These are phyloP conservation scores for Plestiodon gilberti DNA, from an alignment of 2,113 vertebrate genomes.

Conservation along the genomic window DNA sequence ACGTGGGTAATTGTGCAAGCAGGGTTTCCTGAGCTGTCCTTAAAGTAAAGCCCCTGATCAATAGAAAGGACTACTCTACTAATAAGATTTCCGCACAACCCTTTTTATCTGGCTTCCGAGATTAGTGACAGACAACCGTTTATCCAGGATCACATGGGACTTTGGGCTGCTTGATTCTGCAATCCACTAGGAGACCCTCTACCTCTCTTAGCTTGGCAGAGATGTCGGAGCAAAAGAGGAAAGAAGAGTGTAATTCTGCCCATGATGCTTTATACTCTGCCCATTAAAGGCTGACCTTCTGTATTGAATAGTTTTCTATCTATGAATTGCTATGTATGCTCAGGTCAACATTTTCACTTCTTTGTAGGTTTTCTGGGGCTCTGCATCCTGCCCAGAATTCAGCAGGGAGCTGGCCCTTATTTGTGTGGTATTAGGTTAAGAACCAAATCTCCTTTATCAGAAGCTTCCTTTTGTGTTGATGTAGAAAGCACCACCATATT, in stretches of 20 bases:
- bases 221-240: not conserved
- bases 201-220: not conserved
- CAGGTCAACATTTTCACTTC: not conserved
- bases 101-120: not conserved
- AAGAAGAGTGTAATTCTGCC: not conserved
- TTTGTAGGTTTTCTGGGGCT: not conserved
- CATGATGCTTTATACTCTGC: not conserved
- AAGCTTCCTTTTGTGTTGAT: constrained; percentile 5
- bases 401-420: not conserved
- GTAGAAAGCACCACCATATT: not conserved
- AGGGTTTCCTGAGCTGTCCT: not conserved
- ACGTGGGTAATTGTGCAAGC: not conserved
- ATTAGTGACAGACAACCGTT: not conserved
- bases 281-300: not conserved
- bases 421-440: constrained; percentile 15
- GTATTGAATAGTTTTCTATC: not conserved
- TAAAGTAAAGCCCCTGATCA: not conserved
- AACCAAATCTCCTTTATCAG: constrained; percentile 25
- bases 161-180: not conserved
- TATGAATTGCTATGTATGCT: not conserved
- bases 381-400: not conserved
- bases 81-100: not conserved
- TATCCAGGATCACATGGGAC: not conserved
- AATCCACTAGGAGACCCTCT: not conserved
- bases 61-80: not conserved